Base-by-base conservation (phyloP, 2,113 vertebrate species). In the Atherinomorus stipes region DNA sequence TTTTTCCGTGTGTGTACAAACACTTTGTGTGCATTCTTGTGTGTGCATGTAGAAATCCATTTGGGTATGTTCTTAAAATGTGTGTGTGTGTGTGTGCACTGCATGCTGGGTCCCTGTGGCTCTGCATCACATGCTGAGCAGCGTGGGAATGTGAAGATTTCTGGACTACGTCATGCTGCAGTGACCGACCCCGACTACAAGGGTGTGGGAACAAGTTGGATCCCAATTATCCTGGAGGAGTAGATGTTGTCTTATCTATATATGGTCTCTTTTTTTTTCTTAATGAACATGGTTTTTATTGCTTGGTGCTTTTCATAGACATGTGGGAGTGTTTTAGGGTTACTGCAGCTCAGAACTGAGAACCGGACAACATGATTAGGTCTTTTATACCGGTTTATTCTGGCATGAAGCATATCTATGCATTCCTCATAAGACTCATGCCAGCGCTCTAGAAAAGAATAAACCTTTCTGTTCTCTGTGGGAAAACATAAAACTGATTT, bases 61-160 rank as follows among this genome's bases (percentile, higher is more conserved):
- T 37, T 65, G 56, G 0, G 0, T 16, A 21, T 44, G 37, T 49
- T 50, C 7, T 62, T 21, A 18, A 31, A 13, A 23, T 63, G 13
- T 23, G 50, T 21, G 40, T 13, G 57, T 67, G 47, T 60, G 62
- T 38, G n/a, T 23, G 52, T 42, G n/a, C n/a, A n/a, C 47, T 45
- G 57, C 21, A 28, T 56, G 64, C 51, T 65, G 57, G 52, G 79
- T 90, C 80, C 74, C 80, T 62, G 62, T 47, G 79, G 89, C 75
- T 90, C 71, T 40, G 21, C 66, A 76, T 89, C 87, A 89, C 88
- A 87, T 81, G 85, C 58, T 71, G 65, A 84, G 81, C 83, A 90
- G 84, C 72, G 92, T 94, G 93, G 91, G 92, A 94, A 94, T 75
- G 80, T 75, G 70, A 56, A 90, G 88, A 80, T 85, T 80, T 89